Evolutionary conservation across 2,888 invertebrate genomes (phyloP), one percentile per base, ranked within the genome.

Genomic region (Sepioteuthis lessoniana): DNA sequence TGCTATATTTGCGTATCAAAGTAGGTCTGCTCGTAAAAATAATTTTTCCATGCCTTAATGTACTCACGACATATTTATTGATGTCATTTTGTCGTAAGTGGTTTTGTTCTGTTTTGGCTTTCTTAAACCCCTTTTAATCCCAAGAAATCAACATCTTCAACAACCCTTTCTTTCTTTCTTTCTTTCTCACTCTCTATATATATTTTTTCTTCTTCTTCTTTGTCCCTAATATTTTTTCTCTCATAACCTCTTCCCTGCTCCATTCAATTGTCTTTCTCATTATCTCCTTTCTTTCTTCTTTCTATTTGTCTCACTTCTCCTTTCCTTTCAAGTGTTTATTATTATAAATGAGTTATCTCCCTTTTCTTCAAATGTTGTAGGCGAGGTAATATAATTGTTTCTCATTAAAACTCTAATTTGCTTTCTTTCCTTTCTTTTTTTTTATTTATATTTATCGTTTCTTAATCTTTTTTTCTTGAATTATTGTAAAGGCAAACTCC

Each of bases 11-110:
- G 35, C n/a, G 35, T 76, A 76, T 35, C n/a, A 76, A 76, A 76
- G 76, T n/a, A 76, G 76, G 76, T n/a, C n/a, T 76, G n/a, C n/a
- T 76, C 76, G 76, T 76, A 76, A 76, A 76, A 76, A n/a, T n/a
- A 76, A 76, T 76, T 76, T 76, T n/a, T n/a, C n/a, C 13, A 76
- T 76, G 13, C 76, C n/a, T n/a, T n/a, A 10, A n/a, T 76, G 76
- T 76, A 55, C 76, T n/a, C 76, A 76, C 76, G n/a, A 76, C 76
- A 76, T 76, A n/a, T 76, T 76, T 76, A n/a, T 76, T 76, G 76
- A 76, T 76, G 76, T 76, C 76, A 76, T 76, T n/a, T 76, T 76
- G n/a, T 16, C n/a, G 35, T 76, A 76, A 76, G 76, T 76, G 76
- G n/a, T 35, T 55, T 76, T 76, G n/a, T 35, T 76, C n/a, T 16